Percentiles rank a stretch among this genome's conserved stretches.
Conservation (phyloP, 2,113 vertebrate species). For the Dasyornis broadbenti region DNA sequence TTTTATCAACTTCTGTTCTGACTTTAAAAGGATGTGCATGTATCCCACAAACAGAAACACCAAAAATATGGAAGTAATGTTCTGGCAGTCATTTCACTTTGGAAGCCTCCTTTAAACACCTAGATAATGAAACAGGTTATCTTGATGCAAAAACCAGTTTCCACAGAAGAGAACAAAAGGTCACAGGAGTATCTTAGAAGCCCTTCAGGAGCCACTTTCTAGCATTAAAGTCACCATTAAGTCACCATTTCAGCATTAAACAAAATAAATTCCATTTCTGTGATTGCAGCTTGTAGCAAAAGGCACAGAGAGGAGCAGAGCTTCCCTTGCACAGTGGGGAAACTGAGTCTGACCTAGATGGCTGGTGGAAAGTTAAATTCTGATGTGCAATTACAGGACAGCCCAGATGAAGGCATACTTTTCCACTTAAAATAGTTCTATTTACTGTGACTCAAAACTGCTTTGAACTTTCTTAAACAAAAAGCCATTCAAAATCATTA, state of each 20-base stretch:
- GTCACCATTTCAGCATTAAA: not conserved
- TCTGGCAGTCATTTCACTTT: not conserved
- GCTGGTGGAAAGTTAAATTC: not conserved
- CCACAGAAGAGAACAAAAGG: not conserved
- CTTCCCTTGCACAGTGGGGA: not conserved
- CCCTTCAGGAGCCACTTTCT: accelerated
- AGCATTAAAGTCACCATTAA: not conserved
- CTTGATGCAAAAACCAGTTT: not conserved
- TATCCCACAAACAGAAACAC: not conserved
- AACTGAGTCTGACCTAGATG: not conserved
- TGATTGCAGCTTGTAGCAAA: not conserved
- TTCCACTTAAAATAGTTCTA: not conserved
- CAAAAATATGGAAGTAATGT: not conserved
- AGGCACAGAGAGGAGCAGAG: not conserved
- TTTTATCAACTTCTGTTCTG: constrained; percentile 31
- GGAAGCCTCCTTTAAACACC: not conserved
- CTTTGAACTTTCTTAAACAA: not conserved
- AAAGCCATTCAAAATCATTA: not conserved
- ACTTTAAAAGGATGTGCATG: not conserved
- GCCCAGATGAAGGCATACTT: not conserved
- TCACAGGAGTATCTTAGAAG: not conserved
- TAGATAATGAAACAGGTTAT: not conserved
- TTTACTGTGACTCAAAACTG: not conserved
- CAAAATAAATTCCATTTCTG: not conserved
- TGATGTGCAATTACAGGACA: not conserved